Percentiles rank a stretch among this genome's conserved stretches.
Conservation (phyloP, 2,888 invertebrate genomes). For the Odontocolon sp. region DNA sequence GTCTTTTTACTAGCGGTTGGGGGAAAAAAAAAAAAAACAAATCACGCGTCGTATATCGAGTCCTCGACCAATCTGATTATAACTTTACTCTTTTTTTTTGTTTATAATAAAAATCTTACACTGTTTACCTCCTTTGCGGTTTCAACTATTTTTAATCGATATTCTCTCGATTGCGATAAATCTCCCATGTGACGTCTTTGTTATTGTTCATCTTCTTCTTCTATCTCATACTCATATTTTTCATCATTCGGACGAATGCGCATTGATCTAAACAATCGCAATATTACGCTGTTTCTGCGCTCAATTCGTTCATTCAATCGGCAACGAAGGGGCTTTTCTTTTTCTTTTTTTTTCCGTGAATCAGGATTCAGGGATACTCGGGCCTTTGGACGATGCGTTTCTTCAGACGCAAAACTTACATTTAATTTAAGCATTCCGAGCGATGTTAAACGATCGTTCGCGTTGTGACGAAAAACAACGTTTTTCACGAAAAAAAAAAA, state of each 20-base stretch:
- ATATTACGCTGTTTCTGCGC: neutral
- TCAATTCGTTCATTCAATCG: neutral
- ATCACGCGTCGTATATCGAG: conserved; percentile 2
- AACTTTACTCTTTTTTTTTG: conserved; percentile 5
- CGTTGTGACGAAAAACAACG: conserved; percentile 9
- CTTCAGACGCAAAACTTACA: conserved; percentile 39
- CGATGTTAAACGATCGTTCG: conserved; percentile 14
- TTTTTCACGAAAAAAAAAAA: conserved; percentile 13
- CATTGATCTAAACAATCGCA: no score
- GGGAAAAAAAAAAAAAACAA: neutral
- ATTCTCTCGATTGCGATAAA: neutral
- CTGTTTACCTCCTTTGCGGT: neutral
- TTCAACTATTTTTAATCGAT: neutral
- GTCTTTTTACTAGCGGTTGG: conserved; percentile 64
- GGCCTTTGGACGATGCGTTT: conserved; percentile 14
- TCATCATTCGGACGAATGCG: neutral
- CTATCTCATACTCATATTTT: neutral
- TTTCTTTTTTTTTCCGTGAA: neutral
- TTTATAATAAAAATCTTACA: neutral
- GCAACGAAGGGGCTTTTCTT: neutral
- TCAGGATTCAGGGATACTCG: neutral
- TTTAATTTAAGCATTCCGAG: conserved; percentile 19
- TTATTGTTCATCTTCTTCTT: neutral
- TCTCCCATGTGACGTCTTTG: conserved; percentile 7
- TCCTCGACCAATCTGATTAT: neutral